Evolutionary conservation across 2,888 invertebrate species (phyloP).

Genomic region (Chymomyza procnemis): DNA sequence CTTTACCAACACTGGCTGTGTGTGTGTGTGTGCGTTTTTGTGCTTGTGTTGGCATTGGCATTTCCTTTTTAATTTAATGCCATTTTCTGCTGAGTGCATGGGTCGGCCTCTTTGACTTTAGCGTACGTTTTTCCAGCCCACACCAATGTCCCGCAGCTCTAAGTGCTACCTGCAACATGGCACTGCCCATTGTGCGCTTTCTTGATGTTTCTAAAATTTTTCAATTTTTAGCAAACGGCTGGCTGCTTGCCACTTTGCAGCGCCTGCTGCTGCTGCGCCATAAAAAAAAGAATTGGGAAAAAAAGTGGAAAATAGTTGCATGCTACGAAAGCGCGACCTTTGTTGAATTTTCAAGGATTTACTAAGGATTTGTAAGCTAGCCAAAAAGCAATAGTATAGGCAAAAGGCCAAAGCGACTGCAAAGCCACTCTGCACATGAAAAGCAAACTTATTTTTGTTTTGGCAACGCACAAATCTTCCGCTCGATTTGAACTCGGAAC

Average conservation of each 20-base stretch:
- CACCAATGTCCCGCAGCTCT: slow-evolving; percentile 14
- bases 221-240: slow-evolving; percentile 24
- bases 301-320: slow-evolving; percentile 21
- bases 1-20: not conserved
- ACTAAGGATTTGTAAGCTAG: slow-evolving; percentile 37
- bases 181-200: slow-evolving; percentile 19
- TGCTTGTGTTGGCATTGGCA: slow-evolving; percentile 3
- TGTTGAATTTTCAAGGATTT: slow-evolving; percentile 58
- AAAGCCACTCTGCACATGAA: not conserved
- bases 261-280: slow-evolving; percentile 19
- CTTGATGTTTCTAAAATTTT: slow-evolving; percentile 28
- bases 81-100: slow-evolving; percentile 19
- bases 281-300: slow-evolving; percentile 19
- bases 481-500: slow-evolving; percentile 57
- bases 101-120: slow-evolving; percentile 21
- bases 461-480: slow-evolving; percentile 64
- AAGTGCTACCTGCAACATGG: slow-evolving; percentile 28
- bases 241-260: slow-evolving; percentile 16
- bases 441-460: slow-evolving; percentile 43
- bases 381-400: not conserved
- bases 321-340: slow-evolving; percentile 52
- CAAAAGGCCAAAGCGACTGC: not conserved
- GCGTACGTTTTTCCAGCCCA: no score
- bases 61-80: slow-evolving; percentile 15
- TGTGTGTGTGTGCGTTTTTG: not conserved